phyloP scores from a whole-genome alignment of 2,797 vertebrate genomes.

The Adrianichthys oophorus region DNA sequence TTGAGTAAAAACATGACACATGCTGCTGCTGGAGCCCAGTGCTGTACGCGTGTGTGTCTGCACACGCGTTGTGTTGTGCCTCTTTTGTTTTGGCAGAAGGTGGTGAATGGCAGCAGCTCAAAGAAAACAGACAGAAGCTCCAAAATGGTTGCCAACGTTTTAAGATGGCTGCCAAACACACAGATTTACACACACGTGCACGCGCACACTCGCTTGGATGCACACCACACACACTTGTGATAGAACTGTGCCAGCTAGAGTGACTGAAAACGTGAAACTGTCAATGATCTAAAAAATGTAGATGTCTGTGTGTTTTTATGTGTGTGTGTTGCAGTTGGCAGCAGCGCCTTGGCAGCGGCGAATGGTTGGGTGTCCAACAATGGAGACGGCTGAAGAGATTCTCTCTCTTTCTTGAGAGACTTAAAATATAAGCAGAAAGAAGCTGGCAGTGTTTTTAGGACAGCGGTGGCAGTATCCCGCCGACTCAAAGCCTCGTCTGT shows the following conservation, averaged over 20 bases:
- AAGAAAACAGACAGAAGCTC: constrained; percentile 83
- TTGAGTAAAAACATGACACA: no score
- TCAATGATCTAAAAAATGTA: neutral
- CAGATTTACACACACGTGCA: neutral
- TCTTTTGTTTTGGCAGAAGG: constrained; percentile 80
- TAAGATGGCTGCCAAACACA: constrained; percentile 94
- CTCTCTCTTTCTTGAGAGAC: constrained; percentile 50
- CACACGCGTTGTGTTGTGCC: constrained; percentile 66
- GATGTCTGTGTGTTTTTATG: neutral
- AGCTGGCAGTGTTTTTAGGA: constrained; percentile 51
- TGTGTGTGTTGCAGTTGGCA: constrained; percentile 80
- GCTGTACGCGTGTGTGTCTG: constrained; percentile 7
- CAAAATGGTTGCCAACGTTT: constrained; percentile 98
- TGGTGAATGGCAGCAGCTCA: constrained; percentile 80
- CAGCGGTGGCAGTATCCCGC: constrained; percentile 41
- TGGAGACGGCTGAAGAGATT: constrained; percentile 84
- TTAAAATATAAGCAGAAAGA: constrained; percentile 31
- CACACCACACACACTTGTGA: neutral
- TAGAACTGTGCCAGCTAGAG: neutral
- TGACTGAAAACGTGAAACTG: constrained; percentile 1
- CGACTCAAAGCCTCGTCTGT: constrained; percentile 45
- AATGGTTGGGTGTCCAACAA: constrained; percentile 89
- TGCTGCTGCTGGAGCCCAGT: no score
- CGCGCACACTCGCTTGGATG: constrained; percentile 8
- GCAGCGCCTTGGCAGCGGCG: constrained; percentile 82